These are phyloP conservation scores for Drosophila nasuta DNA, from an alignment of 1,140 invertebrate species.

Conservation along the genomic window DNA sequence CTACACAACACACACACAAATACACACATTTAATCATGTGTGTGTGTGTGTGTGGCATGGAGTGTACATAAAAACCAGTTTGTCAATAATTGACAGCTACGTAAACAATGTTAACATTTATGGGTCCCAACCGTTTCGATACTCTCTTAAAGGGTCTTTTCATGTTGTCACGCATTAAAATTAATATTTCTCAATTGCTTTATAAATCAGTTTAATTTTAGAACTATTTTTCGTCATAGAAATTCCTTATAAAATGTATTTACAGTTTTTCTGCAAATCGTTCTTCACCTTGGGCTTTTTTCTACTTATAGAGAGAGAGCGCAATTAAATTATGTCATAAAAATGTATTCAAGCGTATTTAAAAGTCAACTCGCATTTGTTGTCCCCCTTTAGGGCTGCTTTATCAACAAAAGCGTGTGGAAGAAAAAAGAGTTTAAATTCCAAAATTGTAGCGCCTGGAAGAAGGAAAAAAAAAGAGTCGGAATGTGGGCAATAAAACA, in stretches of 20 bases:
- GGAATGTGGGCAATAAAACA: slow-evolving; percentile 33
- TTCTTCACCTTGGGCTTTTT: no score
- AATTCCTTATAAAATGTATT: not conserved
- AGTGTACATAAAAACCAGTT: slow-evolving; percentile 48
- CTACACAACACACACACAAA: slow-evolving; percentile 24
- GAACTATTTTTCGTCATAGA: no score
- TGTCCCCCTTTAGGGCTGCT: not conserved
- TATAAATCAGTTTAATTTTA: no score
- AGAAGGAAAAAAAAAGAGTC: not conserved
- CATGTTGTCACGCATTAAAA: not conserved
- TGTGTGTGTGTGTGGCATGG: slow-evolving; percentile 5
- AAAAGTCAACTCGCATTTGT: not conserved
- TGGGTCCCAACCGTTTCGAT: slow-evolving; percentile 49
- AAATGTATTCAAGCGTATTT: not conserved
- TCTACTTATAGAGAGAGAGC: no score
- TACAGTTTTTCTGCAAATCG: no score
- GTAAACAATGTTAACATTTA: slow-evolving; percentile 67
- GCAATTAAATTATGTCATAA: no score
- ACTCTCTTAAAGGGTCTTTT: slow-evolving; percentile 7
- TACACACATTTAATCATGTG: slow-evolving; percentile 7
- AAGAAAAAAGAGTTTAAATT: slow-evolving; percentile 16
- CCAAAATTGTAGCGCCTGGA: slow-evolving; percentile 4
- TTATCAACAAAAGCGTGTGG: slow-evolving; percentile 37
- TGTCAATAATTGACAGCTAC: slow-evolving; percentile 80
- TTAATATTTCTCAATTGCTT: not conserved